Evolutionary conservation across 1,140 invertebrate species (phyloP).

Genomic region (Drosophila sulfurigaster): DNA sequence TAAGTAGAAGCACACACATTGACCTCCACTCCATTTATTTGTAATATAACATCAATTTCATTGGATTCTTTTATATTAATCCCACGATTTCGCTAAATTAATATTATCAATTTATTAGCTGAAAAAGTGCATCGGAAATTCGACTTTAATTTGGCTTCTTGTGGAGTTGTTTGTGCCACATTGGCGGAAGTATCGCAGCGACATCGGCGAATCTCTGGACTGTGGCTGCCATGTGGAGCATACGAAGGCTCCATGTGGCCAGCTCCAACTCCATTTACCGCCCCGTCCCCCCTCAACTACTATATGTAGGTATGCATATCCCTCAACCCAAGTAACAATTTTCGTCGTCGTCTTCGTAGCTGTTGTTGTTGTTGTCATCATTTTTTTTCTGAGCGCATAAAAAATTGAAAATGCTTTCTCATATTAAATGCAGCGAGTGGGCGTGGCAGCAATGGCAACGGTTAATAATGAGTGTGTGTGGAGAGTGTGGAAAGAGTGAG

Average conservation of each 20-base stretch:
- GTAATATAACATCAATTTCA: too few species aligned
- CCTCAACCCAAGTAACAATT: slow-evolving; percentile 21
- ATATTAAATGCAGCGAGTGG: slow-evolving; percentile 66
- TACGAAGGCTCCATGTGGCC: slow-evolving; percentile 32
- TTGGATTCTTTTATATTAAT: too few species aligned
- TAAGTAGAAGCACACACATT: too few species aligned
- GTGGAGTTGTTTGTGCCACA: slow-evolving; percentile 63
- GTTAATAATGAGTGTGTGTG: slow-evolving; percentile 67
- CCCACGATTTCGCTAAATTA: too few species aligned
- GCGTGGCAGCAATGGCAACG: slow-evolving; percentile 37
- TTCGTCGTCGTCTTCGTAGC: slow-evolving; percentile 13
- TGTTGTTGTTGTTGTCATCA: slow-evolving; percentile 14
- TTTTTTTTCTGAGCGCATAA: slow-evolving; percentile 67
- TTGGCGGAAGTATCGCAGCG: slow-evolving; percentile 80
- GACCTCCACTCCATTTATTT: too few species aligned
- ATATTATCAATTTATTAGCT: slow-evolving; percentile 29
- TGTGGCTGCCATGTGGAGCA: slow-evolving; percentile 40
- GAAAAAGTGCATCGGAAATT: slow-evolving; percentile 1
- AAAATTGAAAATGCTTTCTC: slow-evolving; percentile 81
- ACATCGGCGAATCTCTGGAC: slow-evolving; percentile 67
- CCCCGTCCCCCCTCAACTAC: slow-evolving; percentile 4
- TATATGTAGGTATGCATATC: neutral
- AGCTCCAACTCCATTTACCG: slow-evolving; percentile 15
- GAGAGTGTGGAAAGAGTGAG: slow-evolving; percentile 22
- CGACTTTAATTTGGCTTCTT: neutral